phyloP scores from a whole-genome alignment of 2,797 vertebrate genomes.

The Argyrosomus regius region DNA sequence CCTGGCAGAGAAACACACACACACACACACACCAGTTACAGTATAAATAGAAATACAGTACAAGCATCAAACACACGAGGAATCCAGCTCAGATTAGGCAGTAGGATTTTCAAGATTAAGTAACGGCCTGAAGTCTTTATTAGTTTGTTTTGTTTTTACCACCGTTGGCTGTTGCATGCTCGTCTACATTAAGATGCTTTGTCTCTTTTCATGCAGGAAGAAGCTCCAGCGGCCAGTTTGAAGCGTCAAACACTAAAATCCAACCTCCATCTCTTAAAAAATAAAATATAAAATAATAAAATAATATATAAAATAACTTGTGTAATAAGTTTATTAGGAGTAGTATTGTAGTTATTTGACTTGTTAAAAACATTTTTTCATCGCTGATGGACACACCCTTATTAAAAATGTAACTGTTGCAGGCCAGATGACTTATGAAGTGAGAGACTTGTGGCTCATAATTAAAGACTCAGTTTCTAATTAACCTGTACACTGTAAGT shows the following conservation, averaged over 20 bases:
- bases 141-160: too few species aligned
- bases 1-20: too few species aligned
- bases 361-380: neutral
- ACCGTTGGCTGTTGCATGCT: neutral
- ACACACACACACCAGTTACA: too few species aligned
- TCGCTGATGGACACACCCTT: neutral
- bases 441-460: neutral
- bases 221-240: neutral
- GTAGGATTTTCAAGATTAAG: neutral
- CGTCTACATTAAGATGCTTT: neutral
- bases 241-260: too few species aligned
- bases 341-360: neutral
- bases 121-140: neutral
- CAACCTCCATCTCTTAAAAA: neutral
- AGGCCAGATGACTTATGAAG: neutral
- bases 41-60: too few species aligned
- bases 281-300: too few species aligned
- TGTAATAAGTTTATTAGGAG: neutral
- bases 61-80: too few species aligned
- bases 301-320: neutral
- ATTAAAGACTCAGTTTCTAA: slow-evolving; percentile 1
- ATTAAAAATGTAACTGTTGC: neutral
- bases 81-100: too few species aligned
- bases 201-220: neutral
- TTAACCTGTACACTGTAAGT: neutral